Percentiles rank a stretch among this genome's conserved stretches.
Conservation (phyloP, 2,113 vertebrate genomes). For the Sceloporus undulatus region DNA sequence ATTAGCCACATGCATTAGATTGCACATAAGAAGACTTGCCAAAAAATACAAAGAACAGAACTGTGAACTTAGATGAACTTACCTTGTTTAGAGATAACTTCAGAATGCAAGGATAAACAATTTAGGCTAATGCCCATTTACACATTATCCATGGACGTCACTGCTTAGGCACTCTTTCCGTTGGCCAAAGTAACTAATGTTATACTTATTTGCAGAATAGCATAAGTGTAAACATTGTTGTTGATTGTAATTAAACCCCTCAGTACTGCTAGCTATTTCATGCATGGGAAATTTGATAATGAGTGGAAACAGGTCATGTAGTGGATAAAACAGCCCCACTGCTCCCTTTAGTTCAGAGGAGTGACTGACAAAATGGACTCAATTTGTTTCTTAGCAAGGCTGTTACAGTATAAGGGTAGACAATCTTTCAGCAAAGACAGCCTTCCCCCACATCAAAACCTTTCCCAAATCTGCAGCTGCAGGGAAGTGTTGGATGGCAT, state of each 20-base stretch:
- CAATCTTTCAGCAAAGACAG: neutral
- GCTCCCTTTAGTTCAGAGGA: neutral
- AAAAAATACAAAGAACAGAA: constrained; percentile 56
- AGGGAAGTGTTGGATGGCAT: no score
- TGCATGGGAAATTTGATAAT: constrained; percentile 19
- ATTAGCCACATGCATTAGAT: constrained; percentile 14
- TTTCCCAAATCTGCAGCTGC: neutral
- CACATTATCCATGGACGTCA: constrained; percentile 23
- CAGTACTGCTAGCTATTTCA: constrained; percentile 4
- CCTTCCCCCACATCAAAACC: no score
- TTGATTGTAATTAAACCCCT: constrained; percentile 8
- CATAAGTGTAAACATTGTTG: neutral
- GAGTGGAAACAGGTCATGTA: neutral
- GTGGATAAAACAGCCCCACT: neutral
- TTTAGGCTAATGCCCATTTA: constrained; percentile 27
- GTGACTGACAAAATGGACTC: neutral
- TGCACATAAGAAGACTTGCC: constrained; percentile 45
- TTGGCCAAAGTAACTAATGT: constrained; percentile 41
- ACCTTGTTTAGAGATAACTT: constrained; percentile 67
- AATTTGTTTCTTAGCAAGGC: neutral
- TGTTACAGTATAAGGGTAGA: neutral
- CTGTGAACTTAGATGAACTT: constrained; percentile 50
- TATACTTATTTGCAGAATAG: constrained; percentile 9
- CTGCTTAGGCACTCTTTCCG: constrained; percentile 20
- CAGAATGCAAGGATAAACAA: constrained; percentile 57